Evolutionary conservation across 1,140 invertebrate genomes (phyloP).

Genomic region (Pseudobourletiella spinata): DNA sequence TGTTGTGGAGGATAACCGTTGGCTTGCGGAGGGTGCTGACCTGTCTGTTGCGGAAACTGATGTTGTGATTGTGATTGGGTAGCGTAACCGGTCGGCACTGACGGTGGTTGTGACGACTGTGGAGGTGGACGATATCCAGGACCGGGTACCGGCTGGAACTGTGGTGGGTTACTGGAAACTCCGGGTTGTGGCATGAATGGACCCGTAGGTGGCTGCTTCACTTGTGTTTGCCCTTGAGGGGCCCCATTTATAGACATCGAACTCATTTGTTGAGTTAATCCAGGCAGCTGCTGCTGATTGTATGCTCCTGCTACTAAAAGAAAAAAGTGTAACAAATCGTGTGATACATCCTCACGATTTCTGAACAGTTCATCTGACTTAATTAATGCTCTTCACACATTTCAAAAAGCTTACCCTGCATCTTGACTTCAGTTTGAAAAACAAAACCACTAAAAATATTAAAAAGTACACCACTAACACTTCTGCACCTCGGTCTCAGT

Average conservation of each 20-base stretch:
- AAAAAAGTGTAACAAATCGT: no score
- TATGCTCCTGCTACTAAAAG: conserved; percentile 1
- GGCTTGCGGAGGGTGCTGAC: conserved; percentile 9
- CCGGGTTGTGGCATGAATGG: background rate
- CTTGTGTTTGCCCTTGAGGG: background rate
- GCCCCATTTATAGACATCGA: conserved; percentile 1
- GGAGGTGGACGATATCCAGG: conserved; percentile 5
- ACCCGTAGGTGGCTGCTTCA: background rate
- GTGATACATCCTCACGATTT: no score
- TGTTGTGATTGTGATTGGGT: conserved; percentile 30
- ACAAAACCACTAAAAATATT: background rate
- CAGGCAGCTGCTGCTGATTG: background rate
- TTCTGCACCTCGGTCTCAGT: background rate
- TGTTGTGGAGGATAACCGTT: background rate
- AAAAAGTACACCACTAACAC: background rate
- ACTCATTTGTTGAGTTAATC: background rate
- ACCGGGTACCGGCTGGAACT: background rate
- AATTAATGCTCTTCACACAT: no score
- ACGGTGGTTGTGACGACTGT: conserved; percentile 18
- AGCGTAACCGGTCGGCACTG: conserved; percentile 32
- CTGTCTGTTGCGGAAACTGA: conserved; percentile 27
- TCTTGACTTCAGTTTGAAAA: background rate
- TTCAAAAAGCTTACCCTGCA: background rate
- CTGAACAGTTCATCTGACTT: no score
- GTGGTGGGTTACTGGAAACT: background rate